Base-by-base conservation (phyloP, 2,113 vertebrate species). In the Lamprotornis superbus region DNA sequence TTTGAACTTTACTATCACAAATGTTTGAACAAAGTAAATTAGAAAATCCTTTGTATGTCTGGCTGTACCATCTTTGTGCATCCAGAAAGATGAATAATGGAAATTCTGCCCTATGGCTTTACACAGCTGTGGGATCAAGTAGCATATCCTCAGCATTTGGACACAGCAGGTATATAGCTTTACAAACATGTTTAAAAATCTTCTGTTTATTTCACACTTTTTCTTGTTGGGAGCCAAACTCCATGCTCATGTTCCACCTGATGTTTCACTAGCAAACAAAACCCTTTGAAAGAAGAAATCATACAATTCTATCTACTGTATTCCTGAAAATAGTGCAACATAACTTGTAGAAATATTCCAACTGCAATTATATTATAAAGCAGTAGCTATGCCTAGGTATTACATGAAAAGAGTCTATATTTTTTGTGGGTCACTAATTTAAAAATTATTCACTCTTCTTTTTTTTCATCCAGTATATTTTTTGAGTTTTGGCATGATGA, bases 101-200 rank as follows among this genome's bases (percentile, higher is more conserved):
- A 55, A 81, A 59, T 12, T 31, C 7, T 14, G 13, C 7, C 0
- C 0, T 1, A 0, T 52, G n/a, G 28, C 59, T 87, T 87, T 83
- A 55, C 1, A 5, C 28, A 83, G 20, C 15, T 7, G 2, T 39
- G 76, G 56, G 40, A 12, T 19, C 35, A 60, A 56, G 16, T 8
- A 89, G 19, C 33, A 15, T 12, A 31, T 75, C 13, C 30, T 57
- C 24, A 59, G 6, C 49, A 35, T 70, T 70, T 63, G 46, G 39
- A 59, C 19, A 35, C 11, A 78, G 30, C 68, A 77, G 68, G 52
- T 39, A 39, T n/a, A 20, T 30, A 78, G 24, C 30, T 35, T 71
- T 67, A 60, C 24, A 84, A 42, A 63, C 3, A 3, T 19, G 18
- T 42, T 59, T 82, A 24, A 31, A 64, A 77, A 78, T 53, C 61